Percentiles rank a stretch among this genome's conserved stretches.
Conservation (phyloP, 2,797 vertebrate species). For the Hozukius guyotensis region DNA sequence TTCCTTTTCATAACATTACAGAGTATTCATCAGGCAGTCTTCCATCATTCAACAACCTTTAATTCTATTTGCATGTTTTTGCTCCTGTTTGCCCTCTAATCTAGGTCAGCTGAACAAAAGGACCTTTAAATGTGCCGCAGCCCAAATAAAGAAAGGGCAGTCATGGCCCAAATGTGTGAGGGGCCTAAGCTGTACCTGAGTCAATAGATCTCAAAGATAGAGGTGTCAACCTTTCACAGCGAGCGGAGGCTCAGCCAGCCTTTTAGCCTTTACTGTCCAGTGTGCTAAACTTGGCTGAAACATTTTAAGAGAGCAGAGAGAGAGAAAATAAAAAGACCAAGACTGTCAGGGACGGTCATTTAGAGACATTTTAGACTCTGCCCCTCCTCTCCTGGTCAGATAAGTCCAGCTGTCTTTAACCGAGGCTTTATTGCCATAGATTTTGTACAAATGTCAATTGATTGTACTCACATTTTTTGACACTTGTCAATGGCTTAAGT, state of each 20-base stretch:
- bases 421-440: neutral
- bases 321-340: conserved; percentile 12
- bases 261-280: conserved; percentile 49
- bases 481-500: neutral
- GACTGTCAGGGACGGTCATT: conserved; percentile 24
- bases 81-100: conserved; percentile 49
- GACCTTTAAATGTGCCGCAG: conserved; percentile 51
- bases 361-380: conserved; percentile 17
- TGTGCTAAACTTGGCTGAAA: conserved; percentile 53
- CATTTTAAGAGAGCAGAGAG: conserved; percentile 35
- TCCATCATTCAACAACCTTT: conserved; percentile 58
- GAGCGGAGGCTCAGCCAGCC: conserved; percentile 42
- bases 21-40: conserved; percentile 10
- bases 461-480: neutral
- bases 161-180: conserved; percentile 62
- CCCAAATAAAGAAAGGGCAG: conserved; percentile 61
- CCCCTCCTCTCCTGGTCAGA: neutral
- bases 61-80: conserved; percentile 52
- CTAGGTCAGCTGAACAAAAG: conserved; percentile 66
- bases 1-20: conserved; percentile 12
- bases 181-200: conserved; percentile 46
- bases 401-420: neutral
- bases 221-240: conserved; percentile 66
- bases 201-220: conserved; percentile 76
- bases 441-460: neutral